Base-by-base conservation (phyloP, 2,888 invertebrate genomes). In the Sesamia inferens region DNA sequence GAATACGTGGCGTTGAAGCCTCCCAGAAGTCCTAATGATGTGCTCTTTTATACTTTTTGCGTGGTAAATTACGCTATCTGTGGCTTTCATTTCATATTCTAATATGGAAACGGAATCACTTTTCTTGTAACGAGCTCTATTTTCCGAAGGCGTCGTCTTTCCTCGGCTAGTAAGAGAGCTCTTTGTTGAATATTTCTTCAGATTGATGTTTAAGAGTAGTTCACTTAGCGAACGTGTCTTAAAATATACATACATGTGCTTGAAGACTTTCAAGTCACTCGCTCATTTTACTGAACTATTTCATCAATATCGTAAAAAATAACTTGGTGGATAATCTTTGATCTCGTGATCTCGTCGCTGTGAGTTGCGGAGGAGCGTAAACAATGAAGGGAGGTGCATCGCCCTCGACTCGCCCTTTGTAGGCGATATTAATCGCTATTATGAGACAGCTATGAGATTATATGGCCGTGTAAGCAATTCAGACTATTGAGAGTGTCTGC, bases 291-390 rank as follows among this genome's bases (percentile, higher is more conserved):
- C 84, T 79, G 78, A 77, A 79, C 75, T 84, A 86, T 91, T 90
- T 90, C 89, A 92, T 93, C 92, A 90, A 92, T 93, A 92, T 92
- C 91, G 91, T 93, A 89, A 92, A 92, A 92, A 87, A 88, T 86
- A 81, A 89, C 90, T 84, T 80, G 79, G 76, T 73, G 55, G 69
- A 79, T 87, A 88, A 91, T 91, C 92, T 93, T 94, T 94, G 93
- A 94, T 94, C 93, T 92, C 82, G 75, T 69, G 76, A 81, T 76
- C 68, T 76, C 70, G 73, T 81, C 85, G 81, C 84, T 83, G 74
- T 39, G 63, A 78, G 67, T 67, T 71, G 74, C 83, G 76, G 65
- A 85, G 82, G 82, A 81, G 81, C 76, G 88, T 89, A 88, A 87
- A 90, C 90, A 91, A 89, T 85, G 83, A 83, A 84, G 79, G 78